Percentiles rank a stretch among this genome's conserved stretches.
These are phyloP conservation scores for Melopsittacus undulatus DNA, from an alignment of 2,797 vertebrate genomes.

Conservation along the genomic window DNA sequence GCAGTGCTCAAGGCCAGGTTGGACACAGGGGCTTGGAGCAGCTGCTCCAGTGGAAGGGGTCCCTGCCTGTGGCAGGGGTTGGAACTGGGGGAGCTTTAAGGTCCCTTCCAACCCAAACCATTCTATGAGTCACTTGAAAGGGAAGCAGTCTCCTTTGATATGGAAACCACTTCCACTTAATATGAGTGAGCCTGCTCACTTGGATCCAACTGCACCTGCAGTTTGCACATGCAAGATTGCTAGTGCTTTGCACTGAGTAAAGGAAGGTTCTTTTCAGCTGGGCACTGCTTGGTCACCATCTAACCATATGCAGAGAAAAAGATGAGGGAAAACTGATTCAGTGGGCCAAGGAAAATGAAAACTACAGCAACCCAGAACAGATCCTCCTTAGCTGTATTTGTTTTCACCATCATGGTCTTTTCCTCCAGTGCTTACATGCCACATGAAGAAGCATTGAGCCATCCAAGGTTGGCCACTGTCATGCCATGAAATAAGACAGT, in stretches of 20 bases:
- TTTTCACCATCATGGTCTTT: not conserved
- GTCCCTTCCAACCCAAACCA: not conserved
- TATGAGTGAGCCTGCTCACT: too few species aligned
- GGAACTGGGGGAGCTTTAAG: not conserved
- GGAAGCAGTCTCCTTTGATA: not conserved
- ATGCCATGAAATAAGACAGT: not conserved
- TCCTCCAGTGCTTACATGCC: not conserved
- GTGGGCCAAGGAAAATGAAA: not conserved
- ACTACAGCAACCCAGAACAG: not conserved
- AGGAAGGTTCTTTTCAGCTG: not conserved
- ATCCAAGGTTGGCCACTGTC: not conserved
- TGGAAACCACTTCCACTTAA: not conserved
- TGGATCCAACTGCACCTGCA: not conserved
- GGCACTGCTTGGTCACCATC: rapidly evolving
- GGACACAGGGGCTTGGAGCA: not conserved
- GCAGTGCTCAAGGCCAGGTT: not conserved
- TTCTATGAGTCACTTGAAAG: not conserved
- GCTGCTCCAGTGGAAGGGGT: not conserved
- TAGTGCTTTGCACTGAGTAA: not conserved
- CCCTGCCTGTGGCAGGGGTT: too few species aligned
- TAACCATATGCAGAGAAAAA: not conserved
- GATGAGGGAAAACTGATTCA: not conserved
- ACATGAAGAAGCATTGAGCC: not conserved
- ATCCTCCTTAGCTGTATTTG: not conserved
- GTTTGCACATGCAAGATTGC: not conserved